Conservation (phyloP, 2,888 invertebrate genomes). For the Dyspetes luteomarginatus region DNA sequence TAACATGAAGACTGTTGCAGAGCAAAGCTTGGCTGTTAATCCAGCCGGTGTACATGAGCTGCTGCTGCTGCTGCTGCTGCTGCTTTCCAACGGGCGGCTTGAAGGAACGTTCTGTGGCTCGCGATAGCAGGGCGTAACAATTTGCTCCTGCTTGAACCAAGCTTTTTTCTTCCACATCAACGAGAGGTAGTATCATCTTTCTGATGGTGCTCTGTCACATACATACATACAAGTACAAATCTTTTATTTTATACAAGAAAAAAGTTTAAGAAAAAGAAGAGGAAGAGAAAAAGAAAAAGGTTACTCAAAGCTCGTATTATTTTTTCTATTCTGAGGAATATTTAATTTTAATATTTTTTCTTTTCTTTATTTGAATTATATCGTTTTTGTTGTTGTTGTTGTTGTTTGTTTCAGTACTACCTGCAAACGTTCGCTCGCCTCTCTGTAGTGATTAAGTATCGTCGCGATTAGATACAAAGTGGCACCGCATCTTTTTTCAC, state of each 20-base stretch:
- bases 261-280: no score
- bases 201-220: constrained; percentile 73
- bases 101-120: constrained; percentile 76
- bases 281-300: background rate
- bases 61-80: no score
- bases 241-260: no score
- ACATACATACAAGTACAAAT: constrained; percentile 3
- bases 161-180: constrained; percentile 74
- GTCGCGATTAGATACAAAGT: constrained; percentile 75
- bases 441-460: constrained; percentile 78
- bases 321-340: background rate
- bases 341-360: constrained; percentile 19
- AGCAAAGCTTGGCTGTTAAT: constrained; percentile 75
- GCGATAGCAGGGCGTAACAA: constrained; percentile 76
- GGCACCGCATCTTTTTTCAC: constrained; percentile 65
- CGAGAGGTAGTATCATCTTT: constrained; percentile 72
- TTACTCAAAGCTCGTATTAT: background rate
- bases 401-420: no score
- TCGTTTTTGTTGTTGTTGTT: no score
- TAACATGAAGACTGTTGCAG: constrained; percentile 77
- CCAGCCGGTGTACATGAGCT: constrained; percentile 70
- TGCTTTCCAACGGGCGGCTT: constrained; percentile 72
- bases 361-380: background rate
- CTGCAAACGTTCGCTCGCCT: constrained; percentile 77
- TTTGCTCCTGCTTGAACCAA: constrained; percentile 76